phyloP scores from a whole-genome alignment of 2,888 invertebrate species.

The Parnassius apollo region DNA sequence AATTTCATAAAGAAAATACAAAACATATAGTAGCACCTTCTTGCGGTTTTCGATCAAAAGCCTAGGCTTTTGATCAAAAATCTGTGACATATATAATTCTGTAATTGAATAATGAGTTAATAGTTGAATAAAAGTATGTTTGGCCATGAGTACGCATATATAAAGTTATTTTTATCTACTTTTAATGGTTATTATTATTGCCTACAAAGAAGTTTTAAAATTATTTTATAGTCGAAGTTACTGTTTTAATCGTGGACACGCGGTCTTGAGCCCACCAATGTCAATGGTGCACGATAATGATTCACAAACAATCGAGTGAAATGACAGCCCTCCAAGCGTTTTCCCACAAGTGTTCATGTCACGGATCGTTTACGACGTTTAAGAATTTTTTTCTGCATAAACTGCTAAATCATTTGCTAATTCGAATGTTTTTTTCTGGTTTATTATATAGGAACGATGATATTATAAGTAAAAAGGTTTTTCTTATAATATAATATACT shows the following conservation, averaged over 20 bases:
- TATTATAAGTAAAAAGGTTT: too few relatives aligned
- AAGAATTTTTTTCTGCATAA: neutral
- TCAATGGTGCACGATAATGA: constrained; percentile 20
- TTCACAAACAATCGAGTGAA: constrained; percentile 33
- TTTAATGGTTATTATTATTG: too few relatives aligned
- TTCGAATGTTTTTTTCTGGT: neutral
- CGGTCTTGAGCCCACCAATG: constrained; percentile 14
- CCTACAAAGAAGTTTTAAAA: neutral
- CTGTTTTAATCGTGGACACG: constrained; percentile 15
- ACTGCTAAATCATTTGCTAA: constrained; percentile 7
- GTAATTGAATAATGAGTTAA: too few relatives aligned
- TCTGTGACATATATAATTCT: too few relatives aligned
- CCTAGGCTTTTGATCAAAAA: too few relatives aligned
- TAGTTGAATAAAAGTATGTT: too few relatives aligned
- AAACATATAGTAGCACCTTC: too few relatives aligned
- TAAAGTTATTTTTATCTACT: constrained; percentile 6
- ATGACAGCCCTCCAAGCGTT: constrained; percentile 32
- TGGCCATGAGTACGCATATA: too few relatives aligned
- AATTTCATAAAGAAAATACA: too few relatives aligned
- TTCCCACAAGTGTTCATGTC: constrained; percentile 31
- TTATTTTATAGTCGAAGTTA: too few relatives aligned
- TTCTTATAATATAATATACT: too few relatives aligned
- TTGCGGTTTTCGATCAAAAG: too few relatives aligned
- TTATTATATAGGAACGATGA: neutral
- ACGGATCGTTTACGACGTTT: constrained; percentile 31